Evolutionary conservation across 2,113 vertebrate genomes (phyloP), one percentile per base, ranked within the genome.

Genomic region (Cheilinus undulatus): DNA sequence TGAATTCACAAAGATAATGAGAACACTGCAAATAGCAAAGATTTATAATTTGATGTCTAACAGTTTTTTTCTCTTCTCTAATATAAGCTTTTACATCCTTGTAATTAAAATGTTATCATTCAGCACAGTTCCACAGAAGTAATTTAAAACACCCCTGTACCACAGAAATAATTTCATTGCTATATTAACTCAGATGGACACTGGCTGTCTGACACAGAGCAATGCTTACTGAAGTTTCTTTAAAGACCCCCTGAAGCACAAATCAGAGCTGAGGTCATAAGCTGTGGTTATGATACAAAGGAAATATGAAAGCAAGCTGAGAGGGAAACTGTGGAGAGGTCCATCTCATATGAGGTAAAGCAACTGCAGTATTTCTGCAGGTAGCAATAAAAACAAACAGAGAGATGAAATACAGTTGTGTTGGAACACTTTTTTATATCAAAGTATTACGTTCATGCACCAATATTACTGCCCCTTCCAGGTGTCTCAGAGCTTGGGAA

Each of bases 211-310:
- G 49, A 82, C 71, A 72, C 46, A 66, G 20, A 82, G 67, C 70
- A 67, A 75, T 78, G 69, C 69, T 78, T 62, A 66, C 50, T 59
- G 76, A 84, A 62, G 78, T 80, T 84, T 78, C 69, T 73, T 54
- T 82, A 83, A 78, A 83, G 66, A 78, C 67, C 42, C 78, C 81
- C 79, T 70, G 56, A 73, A 76, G 84, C 56, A 24, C 61, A 82
- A 82, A 86, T 82, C 69, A 76, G 61, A 86, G 71, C 71, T 70
- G 49, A 84, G 72, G 69, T 86, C 78, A 84, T 79, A 79, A 74
- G 69, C 77, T 76, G 74, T 42, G 51, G 66, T 51, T 80, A 69
- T 56, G 73, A 84, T 83, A 89, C 86, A 86, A 73, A 84, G 46
- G 63, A 81, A 80, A 84, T 77, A 86, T 80, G 72, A 82, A 62